Percentiles rank a stretch among this genome's conserved stretches.
Evolutionary conservation across 2,113 vertebrate genomes (phyloP).

Genomic region (Oncorhynchus mykiss): DNA sequence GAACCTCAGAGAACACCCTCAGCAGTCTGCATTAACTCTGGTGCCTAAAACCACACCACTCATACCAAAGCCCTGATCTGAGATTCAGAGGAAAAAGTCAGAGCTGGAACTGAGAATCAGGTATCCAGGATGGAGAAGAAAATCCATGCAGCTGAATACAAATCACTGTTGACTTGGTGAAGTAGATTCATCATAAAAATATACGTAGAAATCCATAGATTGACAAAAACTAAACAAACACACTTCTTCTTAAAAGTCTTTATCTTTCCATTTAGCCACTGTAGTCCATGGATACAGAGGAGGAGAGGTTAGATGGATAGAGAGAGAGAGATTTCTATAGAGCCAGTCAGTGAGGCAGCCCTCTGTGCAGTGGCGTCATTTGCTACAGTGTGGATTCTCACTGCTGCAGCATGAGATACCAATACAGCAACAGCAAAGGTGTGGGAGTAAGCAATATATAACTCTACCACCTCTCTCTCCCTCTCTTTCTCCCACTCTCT

Average conservation of each 20-base stretch:
- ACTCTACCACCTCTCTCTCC: slow-evolving; percentile 39
- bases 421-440: slow-evolving; percentile 70
- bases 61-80: background rate
- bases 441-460: slow-evolving; percentile 74
- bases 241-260: background rate
- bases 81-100: background rate
- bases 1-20: background rate
- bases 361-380: slow-evolving; percentile 8
- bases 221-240: background rate
- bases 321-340: slow-evolving; percentile 19
- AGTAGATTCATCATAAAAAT: background rate
- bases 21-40: background rate
- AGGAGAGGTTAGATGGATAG: slow-evolving; percentile 9
- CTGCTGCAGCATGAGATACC: slow-evolving; percentile 56
- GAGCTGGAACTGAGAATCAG: background rate
- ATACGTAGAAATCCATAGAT: background rate
- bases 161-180: background rate
- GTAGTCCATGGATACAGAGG: slow-evolving; percentile 11
- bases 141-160: background rate
- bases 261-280: background rate
- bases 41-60: background rate
- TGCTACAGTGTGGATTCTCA: slow-evolving; percentile 45
- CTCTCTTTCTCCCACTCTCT: slow-evolving; percentile 20
- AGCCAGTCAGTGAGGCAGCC: slow-evolving; percentile 22
- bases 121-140: background rate